Evolutionary conservation across 2,888 invertebrate species (phyloP).

Genomic region (Scaptodrosophila latifasciaeformis): DNA sequence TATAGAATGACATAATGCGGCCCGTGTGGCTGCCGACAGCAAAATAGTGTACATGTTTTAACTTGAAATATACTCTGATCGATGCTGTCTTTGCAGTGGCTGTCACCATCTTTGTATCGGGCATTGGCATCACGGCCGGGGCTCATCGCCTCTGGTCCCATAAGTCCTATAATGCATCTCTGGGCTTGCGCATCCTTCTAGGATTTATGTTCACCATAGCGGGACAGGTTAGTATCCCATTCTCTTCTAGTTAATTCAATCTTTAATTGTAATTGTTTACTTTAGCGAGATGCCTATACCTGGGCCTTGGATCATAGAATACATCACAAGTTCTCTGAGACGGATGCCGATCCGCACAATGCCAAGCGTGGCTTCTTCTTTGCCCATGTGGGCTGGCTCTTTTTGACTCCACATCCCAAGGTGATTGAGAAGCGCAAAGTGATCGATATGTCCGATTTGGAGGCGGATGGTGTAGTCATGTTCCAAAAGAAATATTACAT

Average conservation of each 20-base stretch:
- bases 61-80: neutral
- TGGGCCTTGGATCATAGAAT: slow-evolving; percentile 92
- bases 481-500: slow-evolving; percentile 86
- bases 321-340: slow-evolving; percentile 92
- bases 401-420: slow-evolving; percentile 88
- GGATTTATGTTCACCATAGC: slow-evolving; percentile 85
- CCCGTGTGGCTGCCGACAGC: no score
- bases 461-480: slow-evolving; percentile 84
- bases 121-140: slow-evolving; percentile 88
- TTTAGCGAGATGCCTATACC: slow-evolving; percentile 86
- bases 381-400: slow-evolving; percentile 94
- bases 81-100: slow-evolving; percentile 77
- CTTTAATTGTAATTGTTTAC: neutral
- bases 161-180: slow-evolving; percentile 83
- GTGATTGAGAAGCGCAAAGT: slow-evolving; percentile 82
- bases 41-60: no score
- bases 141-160: slow-evolving; percentile 89
- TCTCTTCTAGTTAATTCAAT: neutral
- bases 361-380: slow-evolving; percentile 91
- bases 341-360: slow-evolving; percentile 85
- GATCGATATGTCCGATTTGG: slow-evolving; percentile 83
- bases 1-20: slow-evolving; percentile 25
- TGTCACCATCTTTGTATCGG: slow-evolving; percentile 80
- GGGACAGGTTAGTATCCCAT: slow-evolving; percentile 80
- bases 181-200: slow-evolving; percentile 82